phyloP scores from a whole-genome alignment of 2,888 invertebrate genomes.

The Sturmia bella region DNA sequence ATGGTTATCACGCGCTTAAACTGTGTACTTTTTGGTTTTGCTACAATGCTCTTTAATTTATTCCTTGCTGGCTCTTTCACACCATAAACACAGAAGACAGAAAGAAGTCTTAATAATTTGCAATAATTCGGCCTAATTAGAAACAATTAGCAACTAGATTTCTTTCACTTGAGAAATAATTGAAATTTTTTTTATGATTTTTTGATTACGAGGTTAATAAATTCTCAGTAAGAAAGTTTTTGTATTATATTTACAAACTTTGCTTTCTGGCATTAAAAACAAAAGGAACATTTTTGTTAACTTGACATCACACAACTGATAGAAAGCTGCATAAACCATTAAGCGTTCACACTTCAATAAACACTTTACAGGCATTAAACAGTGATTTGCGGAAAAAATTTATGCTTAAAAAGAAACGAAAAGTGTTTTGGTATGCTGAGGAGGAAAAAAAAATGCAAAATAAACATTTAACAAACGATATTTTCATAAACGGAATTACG shows the following conservation, averaged over 20 bases:
- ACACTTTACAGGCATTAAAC: constrained; percentile 72
- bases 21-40: no score
- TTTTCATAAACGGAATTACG: neutral
- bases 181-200: neutral
- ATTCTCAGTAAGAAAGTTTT: no score
- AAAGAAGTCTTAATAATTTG: no score
- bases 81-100: no score
- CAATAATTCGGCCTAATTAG: no score
- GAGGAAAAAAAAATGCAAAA: constrained; percentile 51
- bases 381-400: constrained; percentile 31
- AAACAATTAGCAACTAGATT: no score
- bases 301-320: constrained; percentile 24
- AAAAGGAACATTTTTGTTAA: constrained; percentile 39
- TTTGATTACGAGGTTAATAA: constrained; percentile 21
- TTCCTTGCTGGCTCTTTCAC: no score
- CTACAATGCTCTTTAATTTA: no score
- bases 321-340: constrained; percentile 74
- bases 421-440: neutral
- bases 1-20: no score
- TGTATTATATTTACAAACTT: constrained; percentile 56
- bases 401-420: neutral
- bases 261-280: constrained; percentile 17
- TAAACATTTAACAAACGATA: constrained; percentile 22
- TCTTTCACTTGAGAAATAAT: no score
- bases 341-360: constrained; percentile 80